phyloP scores from a whole-genome alignment of 2,113 vertebrate genomes.

The Odontesthes bonariensis region DNA sequence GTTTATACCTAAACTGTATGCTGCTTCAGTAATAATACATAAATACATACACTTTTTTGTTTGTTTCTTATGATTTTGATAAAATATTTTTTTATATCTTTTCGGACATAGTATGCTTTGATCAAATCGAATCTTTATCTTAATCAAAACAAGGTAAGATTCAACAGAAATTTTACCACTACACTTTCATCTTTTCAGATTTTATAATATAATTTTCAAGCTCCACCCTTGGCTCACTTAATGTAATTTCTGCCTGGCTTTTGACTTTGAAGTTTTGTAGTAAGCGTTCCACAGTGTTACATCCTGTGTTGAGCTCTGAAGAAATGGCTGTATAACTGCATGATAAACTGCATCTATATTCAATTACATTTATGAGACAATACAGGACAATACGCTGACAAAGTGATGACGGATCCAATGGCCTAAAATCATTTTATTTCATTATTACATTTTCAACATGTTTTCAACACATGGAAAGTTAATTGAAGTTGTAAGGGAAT shows the following conservation, averaged over 20 bases:
- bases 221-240: slow-evolving; percentile 16
- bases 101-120: too few relatives aligned
- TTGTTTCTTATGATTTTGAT: too few relatives aligned
- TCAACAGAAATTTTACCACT: slow-evolving; percentile 10
- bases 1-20: neutral
- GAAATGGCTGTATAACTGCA: neutral
- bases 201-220: slow-evolving; percentile 23
- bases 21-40: neutral
- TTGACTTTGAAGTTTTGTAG: slow-evolving; percentile 28
- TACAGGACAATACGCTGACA: neutral
- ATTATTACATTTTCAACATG: too few relatives aligned
- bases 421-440: too few relatives aligned
- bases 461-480: too few relatives aligned
- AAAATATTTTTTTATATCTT: too few relatives aligned
- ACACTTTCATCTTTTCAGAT: slow-evolving; percentile 35
- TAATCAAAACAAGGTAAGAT: slow-evolving; percentile 11
- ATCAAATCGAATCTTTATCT: too few relatives aligned
- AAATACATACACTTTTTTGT: neutral
- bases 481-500: too few relatives aligned
- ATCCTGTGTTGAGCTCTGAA: neutral
- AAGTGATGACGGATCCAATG: too few relatives aligned
- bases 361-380: too few relatives aligned
- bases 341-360: neutral
- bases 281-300: neutral
- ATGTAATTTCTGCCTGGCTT: slow-evolving; percentile 38